A percentile compares a stretch with the other conserved stretches of the same genome.
These are phyloP conservation scores for Calcarius lapponicus DNA, from an alignment of 2,797 vertebrate genomes.

Conservation along the genomic window DNA sequence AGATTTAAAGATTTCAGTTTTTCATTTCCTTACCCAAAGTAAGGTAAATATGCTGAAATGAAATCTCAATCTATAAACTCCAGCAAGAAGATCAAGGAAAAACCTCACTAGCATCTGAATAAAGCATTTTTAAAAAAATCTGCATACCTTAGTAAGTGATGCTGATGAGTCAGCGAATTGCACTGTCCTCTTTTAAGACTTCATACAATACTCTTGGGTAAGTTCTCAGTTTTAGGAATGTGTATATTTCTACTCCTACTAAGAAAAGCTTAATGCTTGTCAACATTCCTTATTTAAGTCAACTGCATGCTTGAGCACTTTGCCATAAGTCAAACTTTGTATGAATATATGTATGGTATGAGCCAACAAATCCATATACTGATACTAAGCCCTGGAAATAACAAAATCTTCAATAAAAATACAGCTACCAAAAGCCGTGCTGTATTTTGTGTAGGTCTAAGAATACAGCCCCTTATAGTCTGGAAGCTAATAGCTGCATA, in stretches of 20 bases:
- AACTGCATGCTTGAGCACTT: background rate
- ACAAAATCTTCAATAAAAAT: background rate
- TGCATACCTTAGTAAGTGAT: background rate
- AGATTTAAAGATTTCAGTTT: background rate
- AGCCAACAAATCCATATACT: background rate
- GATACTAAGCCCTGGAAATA: background rate
- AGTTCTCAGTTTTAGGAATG: background rate
- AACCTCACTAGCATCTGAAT: background rate
- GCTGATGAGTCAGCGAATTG: background rate
- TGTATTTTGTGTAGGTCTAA: background rate
- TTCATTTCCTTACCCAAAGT: background rate
- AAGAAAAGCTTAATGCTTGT: background rate
- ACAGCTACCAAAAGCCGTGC: background rate
- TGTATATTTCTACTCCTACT: background rate
- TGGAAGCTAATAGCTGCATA: background rate
- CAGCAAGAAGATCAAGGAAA: background rate
- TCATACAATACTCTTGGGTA: background rate
- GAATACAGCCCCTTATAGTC: background rate
- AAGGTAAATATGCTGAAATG: background rate
- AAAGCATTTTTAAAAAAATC: background rate
- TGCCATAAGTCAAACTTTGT: background rate
- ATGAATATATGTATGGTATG: fast-evolving
- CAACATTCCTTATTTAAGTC: background rate
- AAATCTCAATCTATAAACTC: background rate
- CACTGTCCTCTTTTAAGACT: background rate